phyloP scores from a whole-genome alignment of 1,140 invertebrate genomes.

The Ostrea denselamellosa region DNA sequence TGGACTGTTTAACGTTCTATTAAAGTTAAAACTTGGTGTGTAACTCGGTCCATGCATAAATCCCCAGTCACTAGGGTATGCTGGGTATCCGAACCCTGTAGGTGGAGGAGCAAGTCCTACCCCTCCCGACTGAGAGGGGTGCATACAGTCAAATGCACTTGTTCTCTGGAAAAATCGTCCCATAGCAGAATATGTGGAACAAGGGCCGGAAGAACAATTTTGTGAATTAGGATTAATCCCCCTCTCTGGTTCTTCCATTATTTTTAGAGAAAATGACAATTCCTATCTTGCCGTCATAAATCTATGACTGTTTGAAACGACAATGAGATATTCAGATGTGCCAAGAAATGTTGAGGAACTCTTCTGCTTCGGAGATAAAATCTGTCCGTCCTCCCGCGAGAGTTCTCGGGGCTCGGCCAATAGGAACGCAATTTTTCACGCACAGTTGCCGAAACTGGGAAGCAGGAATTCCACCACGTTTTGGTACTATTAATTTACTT shows the following conservation, averaged over 20 bases:
- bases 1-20: constrained; percentile 51
- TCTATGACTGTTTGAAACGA: constrained; percentile 53
- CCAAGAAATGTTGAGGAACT: constrained; percentile 40
- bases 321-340: constrained; percentile 59
- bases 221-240: constrained; percentile 57
- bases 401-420: constrained; percentile 21
- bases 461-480: constrained; percentile 30
- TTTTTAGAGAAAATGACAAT: constrained; percentile 56
- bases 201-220: constrained; percentile 48
- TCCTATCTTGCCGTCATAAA: constrained; percentile 59
- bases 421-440: constrained; percentile 43
- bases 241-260: constrained; percentile 61
- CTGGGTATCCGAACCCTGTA: constrained; percentile 62
- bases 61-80: constrained; percentile 67
- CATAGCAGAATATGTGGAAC: constrained; percentile 58
- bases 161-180: constrained; percentile 66
- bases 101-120: constrained; percentile 55
- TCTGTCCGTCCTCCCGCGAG: constrained; percentile 24
- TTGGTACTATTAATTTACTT: constrained; percentile 38
- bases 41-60: constrained; percentile 61
- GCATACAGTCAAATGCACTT: constrained; percentile 71
- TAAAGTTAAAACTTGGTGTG: constrained; percentile 56
- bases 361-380: constrained; percentile 41
- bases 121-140: constrained; percentile 58
- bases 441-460: constrained; percentile 34